Conservation (phyloP, 2,888 invertebrate genomes). For the Nomada lathburiana region DNA sequence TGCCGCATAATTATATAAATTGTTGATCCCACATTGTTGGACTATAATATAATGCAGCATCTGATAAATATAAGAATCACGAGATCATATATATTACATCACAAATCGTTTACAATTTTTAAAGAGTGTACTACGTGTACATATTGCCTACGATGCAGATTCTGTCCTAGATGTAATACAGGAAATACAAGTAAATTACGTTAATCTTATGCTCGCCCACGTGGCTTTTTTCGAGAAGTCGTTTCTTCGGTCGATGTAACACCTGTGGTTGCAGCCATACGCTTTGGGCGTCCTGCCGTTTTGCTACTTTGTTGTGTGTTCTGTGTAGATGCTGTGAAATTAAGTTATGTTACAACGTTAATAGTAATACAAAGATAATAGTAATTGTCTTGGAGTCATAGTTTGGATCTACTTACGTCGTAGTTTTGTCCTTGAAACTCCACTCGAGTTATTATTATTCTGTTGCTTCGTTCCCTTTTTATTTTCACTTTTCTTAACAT, state of each 20-base stretch:
- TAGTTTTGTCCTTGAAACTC: conserved; percentile 76
- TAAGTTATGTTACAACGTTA: background rate
- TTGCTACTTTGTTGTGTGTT: conserved; percentile 74
- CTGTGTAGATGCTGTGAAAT: conserved; percentile 72
- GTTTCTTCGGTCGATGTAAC: conserved; percentile 75
- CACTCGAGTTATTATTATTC: conserved; percentile 72
- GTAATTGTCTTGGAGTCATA: background rate
- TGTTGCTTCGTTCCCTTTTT: conserved; percentile 72
- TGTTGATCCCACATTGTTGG: conserved; percentile 74
- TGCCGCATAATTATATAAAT: conserved; percentile 71
- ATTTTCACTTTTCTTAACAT: conserved; percentile 74
- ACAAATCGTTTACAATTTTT: conserved; percentile 70
- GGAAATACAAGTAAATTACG: conserved; percentile 61
- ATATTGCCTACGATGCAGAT: conserved; percentile 79
- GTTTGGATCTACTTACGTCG: conserved; percentile 72
- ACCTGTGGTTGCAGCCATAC: conserved; percentile 73
- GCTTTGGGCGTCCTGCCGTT: conserved; percentile 79
- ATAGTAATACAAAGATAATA: background rate
- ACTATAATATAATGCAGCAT: conserved; percentile 74
- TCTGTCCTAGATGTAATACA: conserved; percentile 73
- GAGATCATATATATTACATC: conserved; percentile 74
- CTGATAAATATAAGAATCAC: conserved; percentile 72
- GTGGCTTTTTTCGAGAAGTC: conserved; percentile 80
- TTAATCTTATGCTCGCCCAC: conserved; percentile 80
- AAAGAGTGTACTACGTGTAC: conserved; percentile 74